A percentile compares a stretch with the other conserved stretches of the same genome.
Evolutionary conservation across 2,113 vertebrate species (phyloP).

Genomic region (Corapipo altera): DNA sequence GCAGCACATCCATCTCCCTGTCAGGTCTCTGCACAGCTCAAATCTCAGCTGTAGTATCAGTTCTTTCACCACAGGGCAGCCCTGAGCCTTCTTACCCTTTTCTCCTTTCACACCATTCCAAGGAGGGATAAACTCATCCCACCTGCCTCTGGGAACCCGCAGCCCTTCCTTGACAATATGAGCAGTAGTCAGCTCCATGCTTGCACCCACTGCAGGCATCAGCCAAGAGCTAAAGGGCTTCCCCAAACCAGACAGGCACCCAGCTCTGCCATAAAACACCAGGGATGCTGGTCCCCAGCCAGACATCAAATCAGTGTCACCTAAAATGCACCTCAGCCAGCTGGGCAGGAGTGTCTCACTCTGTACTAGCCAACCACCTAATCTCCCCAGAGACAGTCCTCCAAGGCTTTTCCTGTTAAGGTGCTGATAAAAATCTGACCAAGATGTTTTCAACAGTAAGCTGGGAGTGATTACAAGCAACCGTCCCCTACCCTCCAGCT

Average conservation of each 20-base stretch:
- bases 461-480: slow-evolving; percentile 35
- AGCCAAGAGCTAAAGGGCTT: neutral
- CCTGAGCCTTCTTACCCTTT: neutral
- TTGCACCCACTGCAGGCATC: neutral
- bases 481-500: neutral
- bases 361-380: neutral
- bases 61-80: neutral
- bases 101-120: neutral
- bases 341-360: neutral
- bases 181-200: fast-evolving
- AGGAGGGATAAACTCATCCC: neutral
- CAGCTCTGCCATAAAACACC: neutral
- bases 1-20: neutral
- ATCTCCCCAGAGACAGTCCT: slow-evolving; percentile 22
- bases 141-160: neutral
- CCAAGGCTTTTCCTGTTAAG: slow-evolving; percentile 35
- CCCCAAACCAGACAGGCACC: neutral
- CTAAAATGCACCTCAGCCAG: neutral
- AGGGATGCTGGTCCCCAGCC: fast-evolving
- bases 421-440: slow-evolving; percentile 49
- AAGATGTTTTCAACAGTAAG: slow-evolving; percentile 49
- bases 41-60: no score
- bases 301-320: neutral
- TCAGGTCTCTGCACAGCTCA: neutral
- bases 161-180: neutral